phyloP scores from a whole-genome alignment of 1,140 invertebrate species.

The Apis laboriosa region DNA sequence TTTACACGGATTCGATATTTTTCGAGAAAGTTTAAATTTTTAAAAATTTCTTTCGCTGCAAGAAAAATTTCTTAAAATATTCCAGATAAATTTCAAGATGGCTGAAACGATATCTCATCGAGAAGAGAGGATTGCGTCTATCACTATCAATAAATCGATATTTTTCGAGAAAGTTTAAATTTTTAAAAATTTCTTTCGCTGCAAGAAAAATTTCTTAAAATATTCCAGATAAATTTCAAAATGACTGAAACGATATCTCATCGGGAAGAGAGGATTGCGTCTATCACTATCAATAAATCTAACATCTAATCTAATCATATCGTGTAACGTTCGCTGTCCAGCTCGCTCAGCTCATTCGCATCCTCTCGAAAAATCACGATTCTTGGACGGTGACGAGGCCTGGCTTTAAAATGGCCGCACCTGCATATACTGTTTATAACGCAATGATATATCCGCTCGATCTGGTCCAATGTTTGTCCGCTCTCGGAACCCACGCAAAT shows the following conservation, averaged over 20 bases:
- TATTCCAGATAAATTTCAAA: no score
- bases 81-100: no score
- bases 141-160: not conserved
- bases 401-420: conserved; percentile 61
- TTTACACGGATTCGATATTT: not conserved
- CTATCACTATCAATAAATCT: no score
- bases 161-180: not conserved
- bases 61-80: no score
- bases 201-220: no score
- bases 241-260: no score
- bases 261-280: no score
- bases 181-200: not conserved
- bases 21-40: not conserved
- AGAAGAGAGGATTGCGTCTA: no score
- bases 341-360: conserved; percentile 21
- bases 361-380: conserved; percentile 49
- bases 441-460: conserved; percentile 15
- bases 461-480: conserved; percentile 23
- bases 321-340: not conserved
- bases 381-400: conserved; percentile 58
- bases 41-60: not conserved
- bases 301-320: conserved; percentile 19
- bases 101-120: no score
- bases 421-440: conserved; percentile 67
- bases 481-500: conserved; percentile 59